phyloP scores from a whole-genome alignment of 92 coral and sea anemone species.

The Actinernus sp. region DNA sequence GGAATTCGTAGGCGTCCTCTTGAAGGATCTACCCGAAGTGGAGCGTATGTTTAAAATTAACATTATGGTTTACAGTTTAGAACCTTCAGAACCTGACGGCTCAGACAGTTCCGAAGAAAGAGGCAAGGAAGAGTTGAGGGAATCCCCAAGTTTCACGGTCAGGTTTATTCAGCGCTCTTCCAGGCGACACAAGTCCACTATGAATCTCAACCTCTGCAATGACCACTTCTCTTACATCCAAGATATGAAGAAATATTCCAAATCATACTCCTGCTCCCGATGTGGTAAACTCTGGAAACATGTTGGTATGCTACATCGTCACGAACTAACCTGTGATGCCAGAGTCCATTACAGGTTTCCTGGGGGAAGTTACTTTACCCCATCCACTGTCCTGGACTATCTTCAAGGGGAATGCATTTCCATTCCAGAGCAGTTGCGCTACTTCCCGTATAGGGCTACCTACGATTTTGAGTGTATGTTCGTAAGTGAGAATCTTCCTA shows the following conservation, averaged over 20 bases:
- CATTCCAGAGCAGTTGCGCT: slow-evolving; percentile 11
- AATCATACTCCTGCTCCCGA: slow-evolving; percentile 38
- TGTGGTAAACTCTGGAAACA: slow-evolving; percentile 56
- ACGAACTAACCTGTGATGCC: slow-evolving; percentile 41
- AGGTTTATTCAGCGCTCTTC: slow-evolving; percentile 35
- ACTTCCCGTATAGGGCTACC: slow-evolving; percentile 39
- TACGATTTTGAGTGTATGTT: slow-evolving; percentile 49
- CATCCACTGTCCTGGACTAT: slow-evolving; percentile 17
- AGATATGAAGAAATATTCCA: slow-evolving; percentile 19
- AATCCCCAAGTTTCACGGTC: too few relatives aligned
- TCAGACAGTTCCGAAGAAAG: too few relatives aligned
- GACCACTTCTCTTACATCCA: slow-evolving; percentile 27
- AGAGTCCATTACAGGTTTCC: slow-evolving; percentile 43
- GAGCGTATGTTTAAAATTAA: slow-evolving; percentile 4
- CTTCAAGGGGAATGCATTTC: slow-evolving; percentile 39
- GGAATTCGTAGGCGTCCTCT: slow-evolving; percentile 28
- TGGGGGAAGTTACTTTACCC: slow-evolving; percentile 18
- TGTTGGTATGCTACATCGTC: slow-evolving; percentile 11
- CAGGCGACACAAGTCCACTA: slow-evolving; percentile 6
- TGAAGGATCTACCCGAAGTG: slow-evolving; percentile 23
- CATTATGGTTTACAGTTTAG: slow-evolving; percentile 1
- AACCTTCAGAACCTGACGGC: too few relatives aligned
- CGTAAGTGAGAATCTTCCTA: neutral
- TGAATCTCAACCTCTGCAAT: slow-evolving; percentile 35
- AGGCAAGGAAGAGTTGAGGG: too few relatives aligned